These are phyloP conservation scores for Limnodromus scolopaceus DNA, from an alignment of 2,797 vertebrate genomes.

Conservation along the genomic window DNA sequence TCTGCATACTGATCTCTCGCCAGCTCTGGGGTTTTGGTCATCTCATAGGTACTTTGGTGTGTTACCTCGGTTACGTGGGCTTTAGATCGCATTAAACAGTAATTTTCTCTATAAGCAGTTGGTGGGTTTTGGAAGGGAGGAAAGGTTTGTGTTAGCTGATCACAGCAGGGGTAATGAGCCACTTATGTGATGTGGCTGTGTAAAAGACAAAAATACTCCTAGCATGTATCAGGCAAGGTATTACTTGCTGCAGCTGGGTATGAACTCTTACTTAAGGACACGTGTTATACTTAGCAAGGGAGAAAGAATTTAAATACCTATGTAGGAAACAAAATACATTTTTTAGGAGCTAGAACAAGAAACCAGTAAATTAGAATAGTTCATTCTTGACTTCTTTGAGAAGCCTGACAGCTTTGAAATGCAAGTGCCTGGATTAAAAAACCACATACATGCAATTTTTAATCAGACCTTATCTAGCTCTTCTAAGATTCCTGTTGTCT, in stretches of 20 bases:
- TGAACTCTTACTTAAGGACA: neutral
- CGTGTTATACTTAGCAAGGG: neutral
- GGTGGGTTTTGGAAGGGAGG: neutral
- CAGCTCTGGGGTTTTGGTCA: neutral
- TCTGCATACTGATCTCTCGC: fast-evolving
- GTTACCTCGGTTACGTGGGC: neutral
- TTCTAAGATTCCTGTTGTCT: neutral
- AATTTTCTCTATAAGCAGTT: fast-evolving
- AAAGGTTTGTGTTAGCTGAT: neutral
- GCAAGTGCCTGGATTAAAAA: neutral
- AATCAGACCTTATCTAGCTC: neutral
- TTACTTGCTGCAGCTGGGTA: neutral
- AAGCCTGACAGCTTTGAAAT: neutral
- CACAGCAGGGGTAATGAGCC: neutral
- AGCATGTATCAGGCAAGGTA: neutral
- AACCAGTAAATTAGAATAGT: neutral
- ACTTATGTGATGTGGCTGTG: neutral
- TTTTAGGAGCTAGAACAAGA: neutral
- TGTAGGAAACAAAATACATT: neutral
- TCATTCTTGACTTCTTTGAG: neutral
- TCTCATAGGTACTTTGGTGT: neutral
- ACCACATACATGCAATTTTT: neutral
- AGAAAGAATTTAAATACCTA: neutral
- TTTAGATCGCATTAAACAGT: neutral
- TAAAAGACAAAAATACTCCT: neutral